These are phyloP conservation scores for Anniella stebbinsi DNA, from an alignment of 2,797 vertebrate genomes.

Conservation along the genomic window DNA sequence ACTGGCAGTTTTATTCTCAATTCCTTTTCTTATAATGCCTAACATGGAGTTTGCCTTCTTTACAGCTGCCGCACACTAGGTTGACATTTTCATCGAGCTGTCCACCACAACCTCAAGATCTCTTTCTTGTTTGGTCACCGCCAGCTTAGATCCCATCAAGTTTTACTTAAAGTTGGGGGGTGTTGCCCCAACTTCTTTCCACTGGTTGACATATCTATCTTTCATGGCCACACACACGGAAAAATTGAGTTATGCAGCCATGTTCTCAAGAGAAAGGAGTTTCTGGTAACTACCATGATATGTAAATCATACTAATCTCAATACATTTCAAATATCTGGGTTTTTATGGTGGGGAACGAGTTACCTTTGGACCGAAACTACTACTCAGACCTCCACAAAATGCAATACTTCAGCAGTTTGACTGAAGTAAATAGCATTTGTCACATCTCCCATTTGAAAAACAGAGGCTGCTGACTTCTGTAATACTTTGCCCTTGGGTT, in stretches of 20 bases:
- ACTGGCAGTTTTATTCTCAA: too few relatives aligned
- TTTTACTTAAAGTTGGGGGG: too few relatives aligned
- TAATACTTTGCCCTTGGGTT: neutral
- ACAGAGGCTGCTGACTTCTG: neutral
- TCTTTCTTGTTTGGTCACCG: too few relatives aligned
- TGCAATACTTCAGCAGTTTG: neutral
- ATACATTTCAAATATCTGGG: neutral
- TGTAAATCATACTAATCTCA: neutral
- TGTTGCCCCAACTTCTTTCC: neutral
- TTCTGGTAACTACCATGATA: too few relatives aligned
- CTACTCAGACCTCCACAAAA: neutral
- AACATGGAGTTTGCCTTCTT: too few relatives aligned
- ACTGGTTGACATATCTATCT: neutral
- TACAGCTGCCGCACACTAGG: too few relatives aligned
- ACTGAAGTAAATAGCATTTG: neutral
- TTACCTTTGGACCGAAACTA: neutral
- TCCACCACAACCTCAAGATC: too few relatives aligned
- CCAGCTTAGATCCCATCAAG: too few relatives aligned
- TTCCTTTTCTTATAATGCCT: too few relatives aligned
- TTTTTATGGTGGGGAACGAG: neutral
- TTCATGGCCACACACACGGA: neutral
- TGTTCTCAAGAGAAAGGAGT: neutral
- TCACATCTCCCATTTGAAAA: neutral
- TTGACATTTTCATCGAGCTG: too few relatives aligned
- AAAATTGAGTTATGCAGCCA: neutral